These are phyloP conservation scores for Onthophagus taurus DNA, from an alignment of 1,140 invertebrate species.

Conservation along the genomic window DNA sequence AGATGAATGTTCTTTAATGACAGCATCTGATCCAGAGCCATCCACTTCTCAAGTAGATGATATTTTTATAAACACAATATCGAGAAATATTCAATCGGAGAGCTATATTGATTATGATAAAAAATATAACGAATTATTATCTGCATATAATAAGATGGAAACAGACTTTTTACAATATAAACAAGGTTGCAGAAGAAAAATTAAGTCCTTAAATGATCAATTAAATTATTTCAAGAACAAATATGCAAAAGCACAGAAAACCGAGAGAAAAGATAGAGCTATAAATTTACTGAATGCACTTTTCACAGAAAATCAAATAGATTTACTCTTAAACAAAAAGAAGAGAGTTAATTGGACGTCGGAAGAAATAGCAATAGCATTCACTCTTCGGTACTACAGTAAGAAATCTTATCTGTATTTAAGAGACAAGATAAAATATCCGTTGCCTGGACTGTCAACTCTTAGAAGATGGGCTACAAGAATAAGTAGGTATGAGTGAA, in stretches of 20 bases:
- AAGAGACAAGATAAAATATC: constrained; percentile 16
- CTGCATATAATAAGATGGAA: not conserved
- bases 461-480: constrained; percentile 18
- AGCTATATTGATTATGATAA: not conserved
- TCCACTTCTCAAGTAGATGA: constrained; percentile 3
- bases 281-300: constrained; percentile 7
- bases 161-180: not conserved
- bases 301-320: constrained; percentile 11
- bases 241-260: no score
- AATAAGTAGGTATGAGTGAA: constrained; percentile 13
- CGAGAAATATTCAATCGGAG: not conserved
- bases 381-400: constrained; percentile 18
- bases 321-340: constrained; percentile 1
- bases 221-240: not conserved
- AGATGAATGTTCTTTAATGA: no score
- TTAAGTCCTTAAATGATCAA: not conserved
- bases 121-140: constrained; percentile 3
- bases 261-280: not conserved
- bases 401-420: constrained; percentile 18
- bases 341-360: constrained; percentile 3
- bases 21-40: not conserved
- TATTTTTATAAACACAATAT: not conserved
- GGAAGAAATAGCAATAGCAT: constrained; percentile 12
- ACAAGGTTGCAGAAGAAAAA: not conserved
- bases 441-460: constrained; percentile 16